Evolutionary conservation across 1,140 invertebrate species (phyloP).

Genomic region (Limonius californicus): DNA sequence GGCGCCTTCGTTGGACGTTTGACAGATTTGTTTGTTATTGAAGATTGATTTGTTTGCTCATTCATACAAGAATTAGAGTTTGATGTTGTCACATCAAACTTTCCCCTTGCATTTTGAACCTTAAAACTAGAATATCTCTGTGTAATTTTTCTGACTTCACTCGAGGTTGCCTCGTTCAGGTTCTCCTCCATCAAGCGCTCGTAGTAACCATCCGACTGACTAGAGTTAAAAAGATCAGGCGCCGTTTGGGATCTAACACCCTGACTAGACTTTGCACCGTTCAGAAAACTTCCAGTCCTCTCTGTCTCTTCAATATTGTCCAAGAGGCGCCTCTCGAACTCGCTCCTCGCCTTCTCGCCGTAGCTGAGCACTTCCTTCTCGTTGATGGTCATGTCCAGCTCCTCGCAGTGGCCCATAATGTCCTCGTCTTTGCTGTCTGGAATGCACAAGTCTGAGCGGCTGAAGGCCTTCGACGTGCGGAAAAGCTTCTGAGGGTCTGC

Average conservation of each 20-base stretch:
- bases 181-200: constrained; percentile 41
- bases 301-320: constrained; percentile 11
- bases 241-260: not conserved
- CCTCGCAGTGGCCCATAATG: constrained; percentile 15
- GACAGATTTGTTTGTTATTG: constrained; percentile 18
- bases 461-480: not conserved
- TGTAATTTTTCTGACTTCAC: constrained; percentile 15
- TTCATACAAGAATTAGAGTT: too few relatives aligned
- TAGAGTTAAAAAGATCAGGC: constrained; percentile 25
- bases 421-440: not conserved
- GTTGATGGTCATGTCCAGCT: constrained; percentile 41
- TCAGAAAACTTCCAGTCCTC: constrained; percentile 15
- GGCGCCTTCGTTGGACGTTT: constrained; percentile 40
- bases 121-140: not conserved
- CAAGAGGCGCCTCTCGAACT: constrained; percentile 25
- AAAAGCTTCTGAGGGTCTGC: constrained; percentile 62
- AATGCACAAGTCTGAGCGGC: not conserved
- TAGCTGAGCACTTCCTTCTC: constrained; percentile 40
- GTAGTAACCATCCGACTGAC: constrained; percentile 44
- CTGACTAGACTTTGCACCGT: constrained; percentile 29
- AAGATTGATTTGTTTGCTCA: not conserved
- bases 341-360: constrained; percentile 33
- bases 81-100: not conserved
- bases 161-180: constrained; percentile 32
- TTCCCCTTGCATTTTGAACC: not conserved